These are phyloP conservation scores for Pemphredon lugubris DNA, from an alignment of 2,888 invertebrate genomes.

Conservation along the genomic window DNA sequence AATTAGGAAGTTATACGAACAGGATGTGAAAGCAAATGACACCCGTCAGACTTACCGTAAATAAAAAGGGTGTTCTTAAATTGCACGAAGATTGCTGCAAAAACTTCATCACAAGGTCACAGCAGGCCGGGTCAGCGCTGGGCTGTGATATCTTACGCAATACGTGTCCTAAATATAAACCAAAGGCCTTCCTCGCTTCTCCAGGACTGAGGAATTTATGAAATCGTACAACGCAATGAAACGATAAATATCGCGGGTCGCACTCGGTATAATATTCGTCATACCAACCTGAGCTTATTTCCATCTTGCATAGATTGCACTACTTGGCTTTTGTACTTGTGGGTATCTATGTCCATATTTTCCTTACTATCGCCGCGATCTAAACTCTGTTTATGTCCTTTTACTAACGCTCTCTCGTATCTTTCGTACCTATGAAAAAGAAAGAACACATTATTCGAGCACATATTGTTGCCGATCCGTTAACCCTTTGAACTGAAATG, in stretches of 20 bases:
- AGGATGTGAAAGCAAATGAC: neutral
- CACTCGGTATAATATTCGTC: neutral
- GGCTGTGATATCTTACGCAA: conserved; percentile 85
- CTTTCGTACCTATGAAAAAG: conserved; percentile 81
- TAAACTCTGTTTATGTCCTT: conserved; percentile 80
- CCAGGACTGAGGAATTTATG: conserved; percentile 78
- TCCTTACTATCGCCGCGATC: conserved; percentile 77
- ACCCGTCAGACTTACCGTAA: conserved; percentile 81
- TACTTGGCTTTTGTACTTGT: conserved; percentile 84
- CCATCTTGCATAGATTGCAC: conserved; percentile 85
- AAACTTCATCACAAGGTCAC: conserved; percentile 89
- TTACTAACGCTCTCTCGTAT: conserved; percentile 84
- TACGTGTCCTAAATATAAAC: conserved; percentile 88
- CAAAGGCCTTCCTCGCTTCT: conserved; percentile 90
- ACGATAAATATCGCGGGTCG: neutral
- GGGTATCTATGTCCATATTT: conserved; percentile 80
- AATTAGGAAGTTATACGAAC: neutral
- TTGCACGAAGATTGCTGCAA: conserved; percentile 88
- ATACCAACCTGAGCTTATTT: conserved; percentile 85
- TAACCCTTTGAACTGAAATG: neutral
- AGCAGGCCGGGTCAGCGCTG: conserved; percentile 78
- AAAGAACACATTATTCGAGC: no score
- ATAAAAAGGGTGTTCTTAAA: conserved; percentile 86
- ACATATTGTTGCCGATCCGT: no score
- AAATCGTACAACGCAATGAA: conserved; percentile 4